Percentiles rank a stretch among this genome's conserved stretches.
Evolutionary conservation across 1,140 invertebrate genomes (phyloP).

Genomic region (Frieseomelitta varia): DNA sequence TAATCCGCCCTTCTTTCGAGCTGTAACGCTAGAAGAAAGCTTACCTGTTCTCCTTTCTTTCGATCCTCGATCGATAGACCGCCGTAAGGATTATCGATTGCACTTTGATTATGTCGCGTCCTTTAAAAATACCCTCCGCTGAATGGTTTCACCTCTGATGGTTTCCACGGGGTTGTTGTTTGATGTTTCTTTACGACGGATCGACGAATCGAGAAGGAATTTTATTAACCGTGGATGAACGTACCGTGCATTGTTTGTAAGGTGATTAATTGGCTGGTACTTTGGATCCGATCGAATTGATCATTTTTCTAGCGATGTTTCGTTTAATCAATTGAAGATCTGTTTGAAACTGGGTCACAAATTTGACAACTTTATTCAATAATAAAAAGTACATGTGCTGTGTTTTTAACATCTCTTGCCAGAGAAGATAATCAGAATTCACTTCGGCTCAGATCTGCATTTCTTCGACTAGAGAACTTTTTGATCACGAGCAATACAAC

Average conservation of each 20-base stretch:
- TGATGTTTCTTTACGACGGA: background rate
- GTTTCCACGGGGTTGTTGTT: background rate
- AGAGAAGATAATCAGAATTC: background rate
- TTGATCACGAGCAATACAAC: background rate
- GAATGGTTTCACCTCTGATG: background rate
- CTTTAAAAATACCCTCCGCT: background rate
- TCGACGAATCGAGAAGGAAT: background rate
- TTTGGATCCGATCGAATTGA: accelerated
- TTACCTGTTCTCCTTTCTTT: constrained; percentile 20
- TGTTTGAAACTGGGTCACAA: too few species aligned
- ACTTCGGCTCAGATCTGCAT: background rate
- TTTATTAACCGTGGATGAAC: background rate
- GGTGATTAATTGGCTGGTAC: background rate
- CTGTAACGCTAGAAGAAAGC: background rate
- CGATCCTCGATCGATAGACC: background rate
- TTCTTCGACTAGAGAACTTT: background rate
- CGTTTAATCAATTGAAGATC: too few species aligned
- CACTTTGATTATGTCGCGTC: constrained; percentile 16
- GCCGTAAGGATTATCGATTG: constrained; percentile 23
- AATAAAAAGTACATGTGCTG: too few species aligned
- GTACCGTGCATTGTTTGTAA: background rate
- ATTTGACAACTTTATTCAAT: too few species aligned
- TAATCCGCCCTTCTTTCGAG: constrained; percentile 51
- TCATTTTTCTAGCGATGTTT: too few species aligned
- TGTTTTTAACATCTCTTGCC: background rate